Conservation (phyloP, 35 echinoderm and acorn worm genomes). For the Lytechinus pictus region DNA sequence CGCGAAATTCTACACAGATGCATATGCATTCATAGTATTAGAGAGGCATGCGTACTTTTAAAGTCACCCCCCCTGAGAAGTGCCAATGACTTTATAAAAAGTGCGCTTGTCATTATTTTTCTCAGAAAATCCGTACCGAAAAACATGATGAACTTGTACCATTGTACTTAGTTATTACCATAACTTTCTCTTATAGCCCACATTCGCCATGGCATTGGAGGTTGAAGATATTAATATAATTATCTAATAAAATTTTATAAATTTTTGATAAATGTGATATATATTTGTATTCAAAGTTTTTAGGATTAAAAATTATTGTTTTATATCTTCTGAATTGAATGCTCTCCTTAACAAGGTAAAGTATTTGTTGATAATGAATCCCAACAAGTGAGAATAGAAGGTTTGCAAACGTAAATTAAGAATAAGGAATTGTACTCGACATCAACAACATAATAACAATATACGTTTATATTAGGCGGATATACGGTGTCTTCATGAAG, state of each 20-base stretch:
- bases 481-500: background rate
- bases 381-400: background rate
- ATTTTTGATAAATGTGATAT: no score
- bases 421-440: background rate
- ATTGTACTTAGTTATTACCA: no score
- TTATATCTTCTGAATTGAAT: no score
- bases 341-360: no score
- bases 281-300: no score
- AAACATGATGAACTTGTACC: background rate
- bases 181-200: no score
- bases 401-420: background rate
- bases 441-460: background rate
- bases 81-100: background rate
- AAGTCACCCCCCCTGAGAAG: background rate
- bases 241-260: no score
- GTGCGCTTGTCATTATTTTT: background rate
- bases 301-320: no score
- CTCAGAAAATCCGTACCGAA: background rate
- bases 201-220: no score
- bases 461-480: background rate
- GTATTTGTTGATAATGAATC: no score
- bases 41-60: background rate
- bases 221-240: no score
- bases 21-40: background rate
- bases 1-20: background rate